Evolutionary conservation across 2,888 invertebrate genomes (phyloP).

Genomic region (Pterostichus niger): DNA sequence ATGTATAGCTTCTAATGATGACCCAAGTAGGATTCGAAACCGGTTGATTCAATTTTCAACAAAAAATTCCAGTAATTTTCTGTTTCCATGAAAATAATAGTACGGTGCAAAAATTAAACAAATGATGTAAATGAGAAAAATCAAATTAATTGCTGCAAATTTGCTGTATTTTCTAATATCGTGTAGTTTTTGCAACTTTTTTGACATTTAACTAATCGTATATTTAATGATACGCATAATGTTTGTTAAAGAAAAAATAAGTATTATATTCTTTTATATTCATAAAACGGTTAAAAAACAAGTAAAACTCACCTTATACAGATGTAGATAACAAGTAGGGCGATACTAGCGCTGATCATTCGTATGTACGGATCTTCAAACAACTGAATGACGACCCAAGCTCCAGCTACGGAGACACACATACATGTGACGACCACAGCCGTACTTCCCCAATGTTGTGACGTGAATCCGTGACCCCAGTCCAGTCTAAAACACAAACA

Average conservation of each 20-base stretch:
- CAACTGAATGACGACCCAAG: constrained; percentile 90
- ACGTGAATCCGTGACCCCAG: constrained; percentile 91
- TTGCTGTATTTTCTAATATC: too few species aligned
- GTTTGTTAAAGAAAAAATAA: not conserved
- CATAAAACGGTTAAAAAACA: not conserved
- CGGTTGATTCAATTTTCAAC: too few species aligned
- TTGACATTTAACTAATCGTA: too few species aligned
- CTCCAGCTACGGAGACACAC: constrained; percentile 87
- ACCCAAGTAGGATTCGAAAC: too few species aligned
- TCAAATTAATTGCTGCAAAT: too few species aligned
- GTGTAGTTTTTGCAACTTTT: too few species aligned
- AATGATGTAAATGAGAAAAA: too few species aligned
- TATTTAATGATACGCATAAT: too few species aligned
- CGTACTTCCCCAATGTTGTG: constrained; percentile 91
- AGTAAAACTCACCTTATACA: constrained; percentile 85
- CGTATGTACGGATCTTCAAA: constrained; percentile 88
- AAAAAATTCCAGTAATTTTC: too few species aligned
- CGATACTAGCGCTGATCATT: constrained; percentile 89
- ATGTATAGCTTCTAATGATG: too few species aligned
- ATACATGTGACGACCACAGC: constrained; percentile 88
- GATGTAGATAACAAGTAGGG: constrained; percentile 90
- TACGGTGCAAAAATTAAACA: too few species aligned
- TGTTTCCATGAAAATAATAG: too few species aligned
- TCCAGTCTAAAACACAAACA: constrained; percentile 80
- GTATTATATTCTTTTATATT: not conserved